phyloP scores from a whole-genome alignment of 1,140 invertebrate species.

The Drosophila malerkotliana region DNA sequence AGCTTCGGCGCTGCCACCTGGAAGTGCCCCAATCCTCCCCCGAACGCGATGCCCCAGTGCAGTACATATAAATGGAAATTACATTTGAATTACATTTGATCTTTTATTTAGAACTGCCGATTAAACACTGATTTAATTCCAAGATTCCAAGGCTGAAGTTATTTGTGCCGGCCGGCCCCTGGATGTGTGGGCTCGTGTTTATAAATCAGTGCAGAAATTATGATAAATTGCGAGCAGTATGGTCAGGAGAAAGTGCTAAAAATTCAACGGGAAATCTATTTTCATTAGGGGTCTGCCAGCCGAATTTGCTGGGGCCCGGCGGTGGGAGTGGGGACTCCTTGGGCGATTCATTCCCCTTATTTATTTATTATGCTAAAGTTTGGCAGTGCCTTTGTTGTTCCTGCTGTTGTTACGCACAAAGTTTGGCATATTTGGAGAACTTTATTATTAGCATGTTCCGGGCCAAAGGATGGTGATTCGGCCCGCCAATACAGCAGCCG shows the following conservation, averaged over 20 bases:
- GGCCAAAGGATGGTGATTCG: slow-evolving; percentile 23
- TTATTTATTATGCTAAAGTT: slow-evolving; percentile 81
- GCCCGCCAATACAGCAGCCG: slow-evolving; percentile 7
- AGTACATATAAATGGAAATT: slow-evolving; percentile 64
- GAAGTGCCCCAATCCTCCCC: slow-evolving; percentile 1
- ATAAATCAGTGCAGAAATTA: slow-evolving; percentile 75
- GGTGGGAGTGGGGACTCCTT: background rate
- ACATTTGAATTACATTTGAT: slow-evolving; percentile 64
- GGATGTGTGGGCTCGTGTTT: slow-evolving; percentile 28
- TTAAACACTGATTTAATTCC: slow-evolving; percentile 41
- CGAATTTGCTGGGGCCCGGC: slow-evolving; percentile 10
- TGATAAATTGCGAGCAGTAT: slow-evolving; percentile 65
- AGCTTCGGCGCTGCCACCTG: slow-evolving; percentile 59
- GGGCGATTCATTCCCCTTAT: slow-evolving; percentile 51
- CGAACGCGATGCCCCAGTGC: slow-evolving; percentile 41
- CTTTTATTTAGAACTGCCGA: slow-evolving; percentile 40
- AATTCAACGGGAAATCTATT: slow-evolving; percentile 72
- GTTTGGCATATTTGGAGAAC: slow-evolving; percentile 82
- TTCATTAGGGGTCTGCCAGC: slow-evolving; percentile 60
- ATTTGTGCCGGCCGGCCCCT: slow-evolving; percentile 12
- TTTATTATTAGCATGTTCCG: slow-evolving; percentile 78
- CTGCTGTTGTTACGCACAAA: slow-evolving; percentile 57
- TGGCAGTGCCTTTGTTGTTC: slow-evolving; percentile 30
- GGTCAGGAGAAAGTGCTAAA: slow-evolving; percentile 36
- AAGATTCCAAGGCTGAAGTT: slow-evolving; percentile 36